Evolutionary conservation across 1,140 invertebrate species (phyloP).

Genomic region (Carcinoscorpius rotundicauda): DNA sequence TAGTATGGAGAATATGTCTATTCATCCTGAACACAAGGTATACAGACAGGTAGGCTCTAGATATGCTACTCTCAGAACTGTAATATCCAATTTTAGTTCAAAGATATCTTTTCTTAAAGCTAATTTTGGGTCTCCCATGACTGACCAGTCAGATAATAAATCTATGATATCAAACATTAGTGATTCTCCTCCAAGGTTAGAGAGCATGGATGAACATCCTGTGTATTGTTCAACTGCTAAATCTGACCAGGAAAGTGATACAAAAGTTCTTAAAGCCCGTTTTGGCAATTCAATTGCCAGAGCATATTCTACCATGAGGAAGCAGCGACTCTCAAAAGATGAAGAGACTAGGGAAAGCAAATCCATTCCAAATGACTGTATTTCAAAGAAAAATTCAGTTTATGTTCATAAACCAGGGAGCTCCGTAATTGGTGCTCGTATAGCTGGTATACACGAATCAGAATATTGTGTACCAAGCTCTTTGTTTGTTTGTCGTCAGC

Average conservation of each 20-base stretch:
- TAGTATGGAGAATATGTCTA: conserved; percentile 37
- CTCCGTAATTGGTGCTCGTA: conserved; percentile 64
- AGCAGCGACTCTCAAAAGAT: conserved; percentile 27
- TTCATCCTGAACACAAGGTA: conserved; percentile 63
- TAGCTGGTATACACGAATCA: conserved; percentile 45
- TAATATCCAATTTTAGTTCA: conserved; percentile 33
- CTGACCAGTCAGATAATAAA: no score
- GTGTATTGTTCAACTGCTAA: no score
- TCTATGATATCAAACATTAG: no score
- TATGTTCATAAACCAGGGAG: conserved; percentile 36
- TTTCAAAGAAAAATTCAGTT: no score
- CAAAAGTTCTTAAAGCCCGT: no score
- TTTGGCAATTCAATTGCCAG: conserved; percentile 25
- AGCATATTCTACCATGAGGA: conserved; percentile 32
- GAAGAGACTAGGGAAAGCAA: no score
- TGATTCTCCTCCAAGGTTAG: no score
- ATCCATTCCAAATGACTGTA: no score
- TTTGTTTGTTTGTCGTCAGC: conserved; percentile 30
- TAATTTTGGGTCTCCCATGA: not conserved
- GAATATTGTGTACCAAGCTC: conserved; percentile 68
- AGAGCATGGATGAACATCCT: no score
- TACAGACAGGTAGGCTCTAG: conserved; percentile 45
- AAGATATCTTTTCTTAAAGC: conserved; percentile 21
- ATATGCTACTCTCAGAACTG: conserved; percentile 33
- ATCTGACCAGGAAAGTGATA: no score